phyloP scores from a whole-genome alignment of 1,140 invertebrate species.

The Drosophila nigrodunni region DNA sequence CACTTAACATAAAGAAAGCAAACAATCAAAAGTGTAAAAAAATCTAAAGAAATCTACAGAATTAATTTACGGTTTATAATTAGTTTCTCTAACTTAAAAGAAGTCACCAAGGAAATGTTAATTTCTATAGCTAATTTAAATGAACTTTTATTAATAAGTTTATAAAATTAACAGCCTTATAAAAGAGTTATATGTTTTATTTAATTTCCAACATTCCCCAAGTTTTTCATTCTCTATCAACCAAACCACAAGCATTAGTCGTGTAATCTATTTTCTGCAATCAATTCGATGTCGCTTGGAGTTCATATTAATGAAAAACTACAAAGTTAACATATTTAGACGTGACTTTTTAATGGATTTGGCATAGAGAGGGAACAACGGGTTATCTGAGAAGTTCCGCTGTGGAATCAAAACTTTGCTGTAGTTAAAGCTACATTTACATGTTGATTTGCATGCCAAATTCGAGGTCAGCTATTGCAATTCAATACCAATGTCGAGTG shows the following conservation, averaged over 20 bases:
- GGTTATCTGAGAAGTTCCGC: conserved; percentile 60
- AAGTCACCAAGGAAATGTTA: too few species aligned
- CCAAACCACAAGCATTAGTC: too few species aligned
- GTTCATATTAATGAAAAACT: conserved; percentile 1
- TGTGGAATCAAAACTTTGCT: conserved; percentile 41
- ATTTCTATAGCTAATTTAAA: neutral
- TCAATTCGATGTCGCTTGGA: neutral
- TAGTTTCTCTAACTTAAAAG: too few species aligned
- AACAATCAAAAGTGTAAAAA: neutral
- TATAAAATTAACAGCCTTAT: neutral
- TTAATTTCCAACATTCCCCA: too few species aligned
- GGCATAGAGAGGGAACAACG: neutral
- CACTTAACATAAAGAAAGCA: neutral
- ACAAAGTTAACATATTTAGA: neutral
- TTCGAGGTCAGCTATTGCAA: conserved; percentile 42
- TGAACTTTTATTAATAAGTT: too few species aligned
- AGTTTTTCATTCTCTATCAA: too few species aligned
- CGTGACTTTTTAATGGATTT: conserved; percentile 16
- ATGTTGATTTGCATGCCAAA: conserved; percentile 49
- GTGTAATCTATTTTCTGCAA: too few species aligned
- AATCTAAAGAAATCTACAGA: neutral
- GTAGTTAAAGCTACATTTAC: conserved; percentile 55
- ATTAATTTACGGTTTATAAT: too few species aligned
- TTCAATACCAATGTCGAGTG: conserved; percentile 18
- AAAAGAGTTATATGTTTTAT: too few species aligned